phyloP scores from a whole-genome alignment of 2,888 invertebrate genomes.

The Sinotaia quadrata region DNA sequence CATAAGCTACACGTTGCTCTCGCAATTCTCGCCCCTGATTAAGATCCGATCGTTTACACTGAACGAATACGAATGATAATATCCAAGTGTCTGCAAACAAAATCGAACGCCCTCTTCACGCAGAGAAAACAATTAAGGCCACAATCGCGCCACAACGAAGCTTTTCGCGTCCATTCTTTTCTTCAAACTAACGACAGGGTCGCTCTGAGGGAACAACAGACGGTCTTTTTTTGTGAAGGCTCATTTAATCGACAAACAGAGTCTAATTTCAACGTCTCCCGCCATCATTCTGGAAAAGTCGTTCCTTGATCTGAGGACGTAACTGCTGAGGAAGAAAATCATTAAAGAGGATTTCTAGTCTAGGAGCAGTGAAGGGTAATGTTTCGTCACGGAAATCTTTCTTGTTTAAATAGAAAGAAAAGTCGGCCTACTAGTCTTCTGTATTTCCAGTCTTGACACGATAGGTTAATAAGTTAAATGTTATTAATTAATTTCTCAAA shows the following conservation, averaged over 20 bases:
- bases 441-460: too few relatives aligned
- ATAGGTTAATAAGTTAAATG: too few relatives aligned
- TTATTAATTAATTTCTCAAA: too few relatives aligned
- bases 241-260: slow-evolving; percentile 29
- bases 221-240: slow-evolving; percentile 12
- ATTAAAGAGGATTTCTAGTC: too few relatives aligned
- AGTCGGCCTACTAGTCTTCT: too few relatives aligned
- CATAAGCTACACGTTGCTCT: background rate
- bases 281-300: background rate
- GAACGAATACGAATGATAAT: slow-evolving; percentile 23
- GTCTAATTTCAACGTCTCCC: slow-evolving; percentile 22
- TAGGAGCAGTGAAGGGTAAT: too few relatives aligned
- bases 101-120: slow-evolving; percentile 18
- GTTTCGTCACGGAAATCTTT: too few relatives aligned
- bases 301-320: too few relatives aligned
- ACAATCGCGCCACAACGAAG: background rate
- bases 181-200: background rate
- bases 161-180: slow-evolving; percentile 6
- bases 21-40: background rate
- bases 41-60: slow-evolving; percentile 3
- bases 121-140: slow-evolving; percentile 13
- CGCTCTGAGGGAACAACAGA: background rate
- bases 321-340: too few relatives aligned
- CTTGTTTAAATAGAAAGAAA: too few relatives aligned
- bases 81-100: slow-evolving; percentile 24